These are phyloP conservation scores for Drosophila borealis DNA, from an alignment of 2,888 invertebrate species.

Conservation along the genomic window DNA sequence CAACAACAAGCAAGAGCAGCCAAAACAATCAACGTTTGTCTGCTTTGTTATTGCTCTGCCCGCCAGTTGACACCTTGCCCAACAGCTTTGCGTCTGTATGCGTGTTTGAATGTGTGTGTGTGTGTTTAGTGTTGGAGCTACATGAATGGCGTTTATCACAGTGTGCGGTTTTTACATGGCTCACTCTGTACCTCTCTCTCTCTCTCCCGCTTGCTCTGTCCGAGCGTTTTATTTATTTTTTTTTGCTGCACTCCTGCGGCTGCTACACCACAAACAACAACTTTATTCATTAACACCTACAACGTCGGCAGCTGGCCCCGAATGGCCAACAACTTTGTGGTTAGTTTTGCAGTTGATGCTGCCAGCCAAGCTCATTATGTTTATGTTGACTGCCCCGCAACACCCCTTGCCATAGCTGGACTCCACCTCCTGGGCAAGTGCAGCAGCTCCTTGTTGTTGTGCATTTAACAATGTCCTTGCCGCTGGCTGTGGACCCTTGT, in stretches of 20 bases:
- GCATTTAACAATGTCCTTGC: conserved; percentile 67
- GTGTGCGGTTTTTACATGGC: conserved; percentile 62
- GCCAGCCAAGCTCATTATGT: conserved; percentile 69
- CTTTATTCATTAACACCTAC: conserved; percentile 82
- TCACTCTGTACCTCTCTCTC: conserved; percentile 18
- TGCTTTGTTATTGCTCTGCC: conserved; percentile 54
- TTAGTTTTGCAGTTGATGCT: conserved; percentile 61
- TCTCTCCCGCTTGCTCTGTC: conserved; percentile 14
- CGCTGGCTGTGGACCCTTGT: conserved; percentile 63
- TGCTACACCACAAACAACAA: conserved; percentile 74
- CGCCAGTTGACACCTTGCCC: conserved; percentile 70
- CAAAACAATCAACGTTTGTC: conserved; percentile 69
- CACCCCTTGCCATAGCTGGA: background rate
- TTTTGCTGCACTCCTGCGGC: conserved; percentile 56
- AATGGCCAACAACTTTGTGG: conserved; percentile 76
- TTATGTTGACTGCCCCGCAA: conserved; percentile 41
- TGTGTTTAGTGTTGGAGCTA: conserved; percentile 36
- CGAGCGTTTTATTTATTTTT: conserved; percentile 31
- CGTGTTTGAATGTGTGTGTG: conserved; percentile 21
- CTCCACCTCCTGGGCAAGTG: conserved; percentile 40
- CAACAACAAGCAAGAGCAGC: conserved; percentile 32
- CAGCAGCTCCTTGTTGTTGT: conserved; percentile 49
- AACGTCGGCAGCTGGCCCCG: conserved; percentile 62
- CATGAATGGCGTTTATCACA: conserved; percentile 73
- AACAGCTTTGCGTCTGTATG: conserved; percentile 35